Conservation (phyloP, 2,888 invertebrate species). For the Mesochorus sp. region DNA sequence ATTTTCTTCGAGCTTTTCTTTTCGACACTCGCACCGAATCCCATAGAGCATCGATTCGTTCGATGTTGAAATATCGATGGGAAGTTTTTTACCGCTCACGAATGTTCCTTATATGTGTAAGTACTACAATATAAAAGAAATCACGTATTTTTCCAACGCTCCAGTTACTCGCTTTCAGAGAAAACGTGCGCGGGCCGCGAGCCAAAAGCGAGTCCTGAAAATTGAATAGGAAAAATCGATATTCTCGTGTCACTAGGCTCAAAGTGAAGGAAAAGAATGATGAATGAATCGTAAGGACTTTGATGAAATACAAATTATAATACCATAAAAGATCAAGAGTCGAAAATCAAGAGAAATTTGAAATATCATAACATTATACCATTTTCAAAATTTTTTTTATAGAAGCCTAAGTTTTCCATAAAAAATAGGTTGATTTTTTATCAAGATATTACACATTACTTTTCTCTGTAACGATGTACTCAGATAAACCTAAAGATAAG, state of each 20-base stretch:
- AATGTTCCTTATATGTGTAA: background rate
- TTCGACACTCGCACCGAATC: no score
- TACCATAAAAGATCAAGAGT: no score
- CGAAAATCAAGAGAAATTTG: no score
- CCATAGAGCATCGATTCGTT: conserved; percentile 35
- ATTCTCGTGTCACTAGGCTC: background rate
- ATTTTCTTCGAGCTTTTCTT: background rate
- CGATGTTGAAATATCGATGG: conserved; percentile 59
- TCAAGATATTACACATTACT: no score
- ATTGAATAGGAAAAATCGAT: conserved; percentile 36
- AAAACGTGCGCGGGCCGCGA: conserved; percentile 3
- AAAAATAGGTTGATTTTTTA: no score
- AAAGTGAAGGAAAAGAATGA: background rate
- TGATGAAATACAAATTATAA: no score
- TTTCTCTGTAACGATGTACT: no score
- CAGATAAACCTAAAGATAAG: no score
- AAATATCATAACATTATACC: no score
- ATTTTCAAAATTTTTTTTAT: no score
- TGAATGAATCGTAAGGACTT: no score
- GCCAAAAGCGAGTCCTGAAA: conserved; percentile 35
- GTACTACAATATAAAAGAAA: background rate
- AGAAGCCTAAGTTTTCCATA: no score
- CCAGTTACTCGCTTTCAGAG: background rate
- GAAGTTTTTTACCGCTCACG: conserved; percentile 27
- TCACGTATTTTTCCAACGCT: conserved; percentile 10